phyloP scores from a whole-genome alignment of 1,140 invertebrate genomes.

The Drosophila trapezifrons region DNA sequence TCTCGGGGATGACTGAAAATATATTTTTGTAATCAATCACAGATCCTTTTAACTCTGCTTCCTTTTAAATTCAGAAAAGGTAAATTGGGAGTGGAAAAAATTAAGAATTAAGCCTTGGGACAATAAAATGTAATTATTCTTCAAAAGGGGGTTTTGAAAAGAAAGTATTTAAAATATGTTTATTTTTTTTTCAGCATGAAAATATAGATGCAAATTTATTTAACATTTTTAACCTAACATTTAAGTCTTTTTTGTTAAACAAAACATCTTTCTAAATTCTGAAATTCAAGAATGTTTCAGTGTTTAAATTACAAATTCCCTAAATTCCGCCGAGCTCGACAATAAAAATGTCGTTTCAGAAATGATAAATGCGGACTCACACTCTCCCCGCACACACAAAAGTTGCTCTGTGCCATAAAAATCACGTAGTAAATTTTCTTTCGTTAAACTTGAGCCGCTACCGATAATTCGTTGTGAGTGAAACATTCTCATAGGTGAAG shows the following conservation, averaged over 20 bases:
- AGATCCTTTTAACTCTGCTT: conserved; percentile 5
- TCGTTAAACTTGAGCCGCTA: conserved; percentile 58
- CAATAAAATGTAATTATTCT: not conserved
- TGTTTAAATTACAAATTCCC: conserved; percentile 12
- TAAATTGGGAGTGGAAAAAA: not conserved
- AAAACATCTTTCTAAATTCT: not conserved
- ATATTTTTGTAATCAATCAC: conserved; percentile 51
- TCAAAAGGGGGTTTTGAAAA: not conserved
- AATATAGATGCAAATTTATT: no score
- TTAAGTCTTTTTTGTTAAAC: no score
- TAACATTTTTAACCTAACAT: no score
- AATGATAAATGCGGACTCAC: conserved; percentile 58
- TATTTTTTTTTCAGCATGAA: no score
- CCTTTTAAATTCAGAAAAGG: conserved; percentile 7
- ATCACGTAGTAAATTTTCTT: conserved; percentile 72
- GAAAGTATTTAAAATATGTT: no score
- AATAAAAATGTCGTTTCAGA: conserved; percentile 74
- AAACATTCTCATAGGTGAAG: conserved; percentile 52
- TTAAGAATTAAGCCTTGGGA: not conserved
- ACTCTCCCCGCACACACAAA: conserved; percentile 29
- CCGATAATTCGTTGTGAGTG: conserved; percentile 67
- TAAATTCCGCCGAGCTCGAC: conserved; percentile 30
- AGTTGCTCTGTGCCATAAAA: conserved; percentile 40
- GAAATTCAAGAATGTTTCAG: conserved; percentile 11
- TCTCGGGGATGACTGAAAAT: conserved; percentile 12